These are phyloP conservation scores for Larimichthys crocea DNA, from an alignment of 2,113 vertebrate species.

Conservation along the genomic window DNA sequence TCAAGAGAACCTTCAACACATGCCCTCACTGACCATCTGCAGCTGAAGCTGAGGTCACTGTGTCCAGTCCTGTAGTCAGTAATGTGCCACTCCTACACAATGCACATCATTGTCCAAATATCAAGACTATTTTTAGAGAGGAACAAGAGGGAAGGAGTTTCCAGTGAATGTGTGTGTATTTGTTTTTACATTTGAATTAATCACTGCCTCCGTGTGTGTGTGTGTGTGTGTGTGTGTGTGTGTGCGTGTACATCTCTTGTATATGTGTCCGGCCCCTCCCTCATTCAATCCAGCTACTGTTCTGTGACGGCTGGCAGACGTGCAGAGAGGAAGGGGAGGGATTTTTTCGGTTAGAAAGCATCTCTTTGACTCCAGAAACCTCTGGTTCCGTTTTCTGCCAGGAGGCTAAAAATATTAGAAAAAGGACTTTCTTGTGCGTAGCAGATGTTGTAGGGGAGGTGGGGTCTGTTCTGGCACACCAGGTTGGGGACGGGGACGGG, in stretches of 20 bases:
- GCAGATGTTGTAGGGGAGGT: slow-evolving; percentile 52
- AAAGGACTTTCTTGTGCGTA: slow-evolving; percentile 76
- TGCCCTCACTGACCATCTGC: slow-evolving; percentile 61
- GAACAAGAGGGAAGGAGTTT: slow-evolving; percentile 41
- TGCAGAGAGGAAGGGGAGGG: slow-evolving; percentile 44
- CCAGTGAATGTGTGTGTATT: slow-evolving; percentile 48
- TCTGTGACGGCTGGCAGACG: slow-evolving; percentile 64
- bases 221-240: slow-evolving; percentile 4
- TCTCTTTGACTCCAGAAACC: slow-evolving; percentile 75
- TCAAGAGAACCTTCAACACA: background rate
- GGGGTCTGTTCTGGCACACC: slow-evolving; percentile 39
- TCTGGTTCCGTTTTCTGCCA: slow-evolving; percentile 56
- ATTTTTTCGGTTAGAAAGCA: slow-evolving; percentile 68
- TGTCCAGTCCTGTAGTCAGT: background rate
- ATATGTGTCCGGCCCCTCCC: slow-evolving; percentile 47
- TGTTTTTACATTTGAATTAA: slow-evolving; percentile 62
- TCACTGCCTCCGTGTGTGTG: slow-evolving; percentile 38
- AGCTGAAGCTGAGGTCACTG: slow-evolving; percentile 53
- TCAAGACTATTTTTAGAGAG: slow-evolving; percentile 73
- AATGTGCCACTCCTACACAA: slow-evolving; percentile 58
- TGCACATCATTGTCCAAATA: slow-evolving; percentile 67
- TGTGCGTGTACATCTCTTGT: slow-evolving; percentile 50
- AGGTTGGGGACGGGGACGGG: background rate
- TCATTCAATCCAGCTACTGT: slow-evolving; percentile 80
- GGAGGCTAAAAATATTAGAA: slow-evolving; percentile 75